phyloP scores from a whole-genome alignment of 2,888 invertebrate genomes.

The Andrena dorsata region DNA sequence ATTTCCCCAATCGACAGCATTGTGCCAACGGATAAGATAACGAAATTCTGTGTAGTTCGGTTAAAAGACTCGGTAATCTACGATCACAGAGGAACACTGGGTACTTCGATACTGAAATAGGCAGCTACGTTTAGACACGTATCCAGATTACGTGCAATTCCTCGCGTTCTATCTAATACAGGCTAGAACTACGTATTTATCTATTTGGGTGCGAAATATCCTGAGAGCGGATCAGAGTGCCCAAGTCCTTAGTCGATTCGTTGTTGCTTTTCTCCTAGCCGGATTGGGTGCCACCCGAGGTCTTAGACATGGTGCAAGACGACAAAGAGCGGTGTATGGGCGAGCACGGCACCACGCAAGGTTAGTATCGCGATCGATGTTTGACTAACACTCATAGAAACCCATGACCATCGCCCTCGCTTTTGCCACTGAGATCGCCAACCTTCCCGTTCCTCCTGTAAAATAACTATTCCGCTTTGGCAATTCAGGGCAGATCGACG shows the following conservation, averaged over 20 bases:
- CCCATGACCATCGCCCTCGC: background rate
- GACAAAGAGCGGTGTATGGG: slow-evolving; percentile 82
- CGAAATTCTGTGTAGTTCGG: background rate
- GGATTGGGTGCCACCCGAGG: slow-evolving; percentile 78
- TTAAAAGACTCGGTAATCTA: background rate
- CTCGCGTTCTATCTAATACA: too few relatives aligned
- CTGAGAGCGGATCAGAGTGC: too few relatives aligned
- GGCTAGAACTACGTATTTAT: too few relatives aligned
- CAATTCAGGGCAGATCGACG: slow-evolving; percentile 75
- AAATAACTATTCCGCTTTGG: background rate
- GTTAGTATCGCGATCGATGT: slow-evolving; percentile 62
- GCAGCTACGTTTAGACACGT: background rate
- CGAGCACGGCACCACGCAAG: slow-evolving; percentile 80
- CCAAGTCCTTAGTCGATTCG: background rate
- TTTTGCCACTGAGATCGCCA: too few relatives aligned
- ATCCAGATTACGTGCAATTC: too few relatives aligned
- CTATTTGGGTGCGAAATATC: too few relatives aligned
- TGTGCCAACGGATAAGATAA: slow-evolving; percentile 33
- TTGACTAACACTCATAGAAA: too few relatives aligned
- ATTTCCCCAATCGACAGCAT: slow-evolving; percentile 8
- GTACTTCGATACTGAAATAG: background rate
- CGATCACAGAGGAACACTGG: background rate
- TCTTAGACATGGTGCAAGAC: slow-evolving; percentile 77
- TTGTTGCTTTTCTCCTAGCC: slow-evolving; percentile 69
- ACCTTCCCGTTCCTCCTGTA: too few relatives aligned